These are phyloP conservation scores for Leptothorax acervorum DNA, from an alignment of 2,888 invertebrate species.

Conservation along the genomic window DNA sequence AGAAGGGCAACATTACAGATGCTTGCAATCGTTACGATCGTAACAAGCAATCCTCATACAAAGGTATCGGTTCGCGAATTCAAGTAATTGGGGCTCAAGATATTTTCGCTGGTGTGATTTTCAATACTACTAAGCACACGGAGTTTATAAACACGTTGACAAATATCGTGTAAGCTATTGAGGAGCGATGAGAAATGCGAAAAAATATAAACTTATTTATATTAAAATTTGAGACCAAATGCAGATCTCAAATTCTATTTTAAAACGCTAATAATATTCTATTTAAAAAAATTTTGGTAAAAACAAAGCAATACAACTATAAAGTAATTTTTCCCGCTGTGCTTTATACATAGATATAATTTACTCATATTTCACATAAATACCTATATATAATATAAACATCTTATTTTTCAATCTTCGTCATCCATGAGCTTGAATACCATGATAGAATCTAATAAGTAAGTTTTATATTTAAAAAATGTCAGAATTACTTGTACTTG, in stretches of 20 bases:
- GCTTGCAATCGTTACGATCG: slow-evolving; percentile 39
- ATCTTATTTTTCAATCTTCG: neutral
- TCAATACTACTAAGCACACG: slow-evolving; percentile 53
- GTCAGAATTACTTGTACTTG: neutral
- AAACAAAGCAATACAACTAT: neutral
- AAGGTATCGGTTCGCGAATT: slow-evolving; percentile 59
- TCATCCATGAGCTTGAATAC: too few relatives aligned
- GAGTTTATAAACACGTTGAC: slow-evolving; percentile 55
- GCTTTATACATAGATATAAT: too few relatives aligned
- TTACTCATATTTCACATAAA: too few relatives aligned
- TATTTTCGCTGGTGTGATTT: slow-evolving; percentile 62
- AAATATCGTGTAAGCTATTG: slow-evolving; percentile 25
- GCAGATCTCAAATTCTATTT: neutral
- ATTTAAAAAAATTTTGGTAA: neutral
- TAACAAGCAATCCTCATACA: slow-evolving; percentile 64
- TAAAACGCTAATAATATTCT: too few relatives aligned
- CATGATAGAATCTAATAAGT: neutral
- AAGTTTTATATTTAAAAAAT: neutral
- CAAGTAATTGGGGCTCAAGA: slow-evolving; percentile 73
- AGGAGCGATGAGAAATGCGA: neutral
- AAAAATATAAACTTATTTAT: slow-evolving; percentile 11
- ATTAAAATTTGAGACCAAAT: slow-evolving; percentile 4
- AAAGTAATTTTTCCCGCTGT: neutral
- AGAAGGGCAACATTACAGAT: slow-evolving; percentile 22
- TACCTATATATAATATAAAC: too few relatives aligned